These are phyloP conservation scores for Aulostomus chinensis DNA, from an alignment of 2,797 vertebrate genomes.

Conservation along the genomic window DNA sequence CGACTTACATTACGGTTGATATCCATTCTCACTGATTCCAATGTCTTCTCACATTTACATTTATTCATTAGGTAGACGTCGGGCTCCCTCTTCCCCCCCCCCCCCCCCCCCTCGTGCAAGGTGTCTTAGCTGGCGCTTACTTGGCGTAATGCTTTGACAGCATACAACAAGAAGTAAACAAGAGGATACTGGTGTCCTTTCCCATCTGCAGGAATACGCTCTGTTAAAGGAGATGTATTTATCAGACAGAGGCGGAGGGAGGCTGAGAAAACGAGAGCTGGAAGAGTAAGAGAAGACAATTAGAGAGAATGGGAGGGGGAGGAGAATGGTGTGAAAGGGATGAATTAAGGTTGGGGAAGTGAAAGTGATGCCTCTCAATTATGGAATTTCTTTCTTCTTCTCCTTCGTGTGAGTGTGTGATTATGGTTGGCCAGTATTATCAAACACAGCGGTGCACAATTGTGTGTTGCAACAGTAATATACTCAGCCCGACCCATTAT, in stretches of 20 bases:
- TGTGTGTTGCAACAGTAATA: background rate
- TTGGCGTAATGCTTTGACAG: conserved; percentile 46
- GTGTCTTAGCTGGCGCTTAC: conserved; percentile 41
- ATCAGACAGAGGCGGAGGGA: conserved; percentile 23
- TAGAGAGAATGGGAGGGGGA: background rate
- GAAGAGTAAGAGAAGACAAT: background rate
- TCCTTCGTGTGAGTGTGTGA: too few species aligned
- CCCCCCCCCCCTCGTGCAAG: conserved; percentile 4
- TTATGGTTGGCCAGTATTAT: conserved; percentile 7
- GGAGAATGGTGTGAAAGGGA: background rate
- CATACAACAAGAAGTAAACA: conserved; percentile 49
- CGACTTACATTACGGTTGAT: conserved; percentile 53
- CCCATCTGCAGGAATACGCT: conserved; percentile 25
- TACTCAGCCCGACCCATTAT: too few species aligned
- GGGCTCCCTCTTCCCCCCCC: conserved; percentile 11
- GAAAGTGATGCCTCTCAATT: too few species aligned
- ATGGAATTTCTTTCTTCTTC: too few species aligned
- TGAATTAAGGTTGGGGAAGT: too few species aligned
- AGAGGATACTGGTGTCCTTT: conserved; percentile 54
- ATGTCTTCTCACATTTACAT: conserved; percentile 65
- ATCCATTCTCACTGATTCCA: conserved; percentile 63
- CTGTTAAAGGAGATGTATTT: conserved; percentile 39
- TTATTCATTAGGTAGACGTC: conserved; percentile 62
- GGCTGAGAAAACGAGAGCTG: background rate
- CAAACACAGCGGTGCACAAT: background rate